Percentiles rank a stretch among this genome's conserved stretches.
phyloP scores from a whole-genome alignment of 1,140 invertebrate species.

The Steinernema khuongi region DNA sequence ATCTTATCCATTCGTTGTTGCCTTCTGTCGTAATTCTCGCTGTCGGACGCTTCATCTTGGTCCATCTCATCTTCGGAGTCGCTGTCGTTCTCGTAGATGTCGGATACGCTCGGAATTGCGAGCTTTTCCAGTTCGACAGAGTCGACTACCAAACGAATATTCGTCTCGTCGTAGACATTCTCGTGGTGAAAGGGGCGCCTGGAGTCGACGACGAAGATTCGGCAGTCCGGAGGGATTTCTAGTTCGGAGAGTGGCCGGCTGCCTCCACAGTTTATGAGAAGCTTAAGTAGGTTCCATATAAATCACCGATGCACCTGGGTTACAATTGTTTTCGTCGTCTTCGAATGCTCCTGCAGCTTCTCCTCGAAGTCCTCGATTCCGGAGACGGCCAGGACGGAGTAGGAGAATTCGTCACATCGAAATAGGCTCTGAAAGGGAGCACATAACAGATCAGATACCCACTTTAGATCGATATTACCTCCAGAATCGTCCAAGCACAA shows the following conservation, averaged over 20 bases:
- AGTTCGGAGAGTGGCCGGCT: background rate
- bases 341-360: background rate
- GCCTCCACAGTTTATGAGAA: background rate
- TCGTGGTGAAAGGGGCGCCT: background rate
- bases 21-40: background rate
- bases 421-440: conserved; percentile 10
- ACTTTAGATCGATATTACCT: too few relatives aligned
- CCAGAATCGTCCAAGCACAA: background rate
- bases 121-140: background rate
- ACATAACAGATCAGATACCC: too few relatives aligned
- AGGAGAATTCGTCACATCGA: background rate
- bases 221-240: background rate
- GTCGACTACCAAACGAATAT: background rate
- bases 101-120: background rate
- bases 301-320: background rate
- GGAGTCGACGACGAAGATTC: background rate
- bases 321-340: background rate
- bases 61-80: background rate
- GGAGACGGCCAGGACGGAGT: background rate
- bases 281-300: background rate
- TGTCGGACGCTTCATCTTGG: background rate
- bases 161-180: background rate
- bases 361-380: background rate
- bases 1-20: background rate
- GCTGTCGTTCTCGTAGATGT: background rate